Evolutionary conservation across 1,140 invertebrate genomes (phyloP).

Genomic region (Aphis craccivora): DNA sequence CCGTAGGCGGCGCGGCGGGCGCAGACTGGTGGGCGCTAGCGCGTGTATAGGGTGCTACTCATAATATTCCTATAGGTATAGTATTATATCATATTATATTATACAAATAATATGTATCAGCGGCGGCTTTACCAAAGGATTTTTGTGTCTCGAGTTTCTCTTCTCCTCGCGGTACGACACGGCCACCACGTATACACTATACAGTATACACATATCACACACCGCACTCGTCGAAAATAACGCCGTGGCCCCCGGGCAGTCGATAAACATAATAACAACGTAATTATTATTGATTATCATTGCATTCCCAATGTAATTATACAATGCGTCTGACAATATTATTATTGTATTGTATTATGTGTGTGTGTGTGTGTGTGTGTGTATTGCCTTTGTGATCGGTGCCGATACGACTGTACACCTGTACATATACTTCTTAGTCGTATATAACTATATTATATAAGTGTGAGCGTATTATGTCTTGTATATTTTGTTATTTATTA

Average conservation of each 20-base stretch:
- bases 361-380: background rate
- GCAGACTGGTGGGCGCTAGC: no score
- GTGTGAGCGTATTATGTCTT: background rate
- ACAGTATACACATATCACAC: background rate
- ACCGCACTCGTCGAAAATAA: background rate
- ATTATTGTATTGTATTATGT: background rate
- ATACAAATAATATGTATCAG: background rate
- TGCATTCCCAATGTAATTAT: conserved; percentile 35
- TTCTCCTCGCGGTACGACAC: background rate
- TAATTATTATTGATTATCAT: conserved; percentile 42
- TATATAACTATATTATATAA: background rate
- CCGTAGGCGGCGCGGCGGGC: background rate
- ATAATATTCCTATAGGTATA: no score
- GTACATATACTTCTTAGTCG: background rate
- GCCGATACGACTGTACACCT: background rate
- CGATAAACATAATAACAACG: conserved; percentile 48
- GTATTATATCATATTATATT: background rate
- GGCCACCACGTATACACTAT: no score
- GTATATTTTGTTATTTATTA: background rate
- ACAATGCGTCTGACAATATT: background rate
- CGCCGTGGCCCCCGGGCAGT: background rate
- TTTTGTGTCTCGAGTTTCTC: background rate
- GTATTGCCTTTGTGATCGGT: background rate
- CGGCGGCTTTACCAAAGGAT: background rate
- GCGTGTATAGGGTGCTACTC: background rate